Base-by-base conservation (phyloP, 1,140 invertebrate genomes). In the Galleria mellonella region DNA sequence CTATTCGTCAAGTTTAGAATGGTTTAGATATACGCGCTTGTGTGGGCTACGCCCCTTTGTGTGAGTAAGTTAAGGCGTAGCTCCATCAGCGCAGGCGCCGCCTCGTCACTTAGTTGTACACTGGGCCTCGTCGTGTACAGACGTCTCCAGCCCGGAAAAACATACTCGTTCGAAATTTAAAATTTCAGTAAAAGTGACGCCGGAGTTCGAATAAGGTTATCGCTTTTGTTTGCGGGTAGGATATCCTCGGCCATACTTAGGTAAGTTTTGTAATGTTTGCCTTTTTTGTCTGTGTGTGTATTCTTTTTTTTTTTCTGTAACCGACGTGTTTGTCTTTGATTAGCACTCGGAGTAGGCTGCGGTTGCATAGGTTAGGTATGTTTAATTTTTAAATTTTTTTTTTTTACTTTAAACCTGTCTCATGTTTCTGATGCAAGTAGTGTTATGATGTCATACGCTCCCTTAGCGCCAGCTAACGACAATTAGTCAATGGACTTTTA, bases 41-140 rank as follows among this genome's bases (percentile, higher is more conserved):
- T 42, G 36, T 36, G 31, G 27, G 32, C 33, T 13, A 43, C n/a
- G 23, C 27, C 36, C 38, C 17, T 32, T 32, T 62, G 64, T 72
- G 68, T 71, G 64, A 69, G 68, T 71, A 62, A 11, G 65, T 62
- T 61, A 57, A 75, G 69, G 69, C 72, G 72, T 67, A 61, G 42
- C 56, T 63, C 46, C 30, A 48, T 37, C 42, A 42, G 62, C 71
- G 66, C 68, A 68, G 45, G 74, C 74, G 74, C 74, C 74, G 74
- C 68, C 70, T 76, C 35, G 49, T 41, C 50, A 52, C 23, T 65
- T 70, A 76, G 77, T 82, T 46, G 49, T 30, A 40, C 35, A 43
- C 37, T 32, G 46, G 56, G 56, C 59, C 50, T 59, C 64, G 50
- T 37, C 23, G 48, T 38, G 61, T 11, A 9, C 51, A 50, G 62